Conservation (phyloP, 2,113 vertebrate species). For the Zosterops japonicus region DNA sequence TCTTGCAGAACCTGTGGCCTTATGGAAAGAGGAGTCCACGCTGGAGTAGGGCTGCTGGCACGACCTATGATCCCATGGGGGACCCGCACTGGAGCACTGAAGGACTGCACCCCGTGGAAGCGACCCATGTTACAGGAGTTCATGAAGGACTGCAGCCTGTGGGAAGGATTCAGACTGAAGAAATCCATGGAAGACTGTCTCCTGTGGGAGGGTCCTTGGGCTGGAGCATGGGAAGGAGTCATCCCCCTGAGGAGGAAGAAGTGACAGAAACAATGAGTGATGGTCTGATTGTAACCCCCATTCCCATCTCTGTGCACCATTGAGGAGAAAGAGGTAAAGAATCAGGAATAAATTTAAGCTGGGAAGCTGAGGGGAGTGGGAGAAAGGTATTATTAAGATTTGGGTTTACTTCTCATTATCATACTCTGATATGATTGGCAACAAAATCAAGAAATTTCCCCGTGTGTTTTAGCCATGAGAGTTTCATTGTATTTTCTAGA, state of each 20-base stretch:
- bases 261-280: not conserved
- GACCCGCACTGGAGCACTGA: not conserved
- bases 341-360: not conserved
- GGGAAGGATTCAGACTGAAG: not conserved
- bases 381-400: not conserved
- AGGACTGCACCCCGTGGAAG: not conserved
- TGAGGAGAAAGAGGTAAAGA: not conserved
- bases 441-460: not conserved
- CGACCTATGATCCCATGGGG: not conserved
- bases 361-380: not conserved
- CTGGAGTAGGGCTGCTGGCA: not conserved
- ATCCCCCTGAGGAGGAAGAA: not conserved
- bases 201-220: not conserved
- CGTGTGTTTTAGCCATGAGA: not conserved
- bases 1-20: not conserved
- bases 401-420: not conserved
- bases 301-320: not conserved
- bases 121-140: fast-evolving
- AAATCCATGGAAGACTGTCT: not conserved
- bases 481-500: not conserved
- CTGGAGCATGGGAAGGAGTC: not conserved
- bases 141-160: not conserved
- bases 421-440: not conserved
- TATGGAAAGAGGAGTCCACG: not conserved
- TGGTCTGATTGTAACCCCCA: not conserved